Percentiles rank a stretch among this genome's conserved stretches.
phyloP scores from a whole-genome alignment of 2,113 vertebrate genomes.

The Nesoenas mayeri region DNA sequence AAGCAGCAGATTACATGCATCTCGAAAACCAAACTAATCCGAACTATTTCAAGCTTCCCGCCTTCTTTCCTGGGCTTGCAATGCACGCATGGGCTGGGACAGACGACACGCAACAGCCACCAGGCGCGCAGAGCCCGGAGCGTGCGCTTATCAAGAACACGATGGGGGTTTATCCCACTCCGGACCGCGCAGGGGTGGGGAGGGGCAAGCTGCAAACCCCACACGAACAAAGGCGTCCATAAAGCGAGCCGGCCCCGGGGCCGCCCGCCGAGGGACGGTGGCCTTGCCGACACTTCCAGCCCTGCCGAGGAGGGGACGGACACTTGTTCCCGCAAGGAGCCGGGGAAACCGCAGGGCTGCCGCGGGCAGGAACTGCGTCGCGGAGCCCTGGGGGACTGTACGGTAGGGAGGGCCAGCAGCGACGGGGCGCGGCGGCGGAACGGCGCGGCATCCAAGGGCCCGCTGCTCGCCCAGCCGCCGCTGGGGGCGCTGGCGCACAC shows the following conservation, averaged over 20 bases:
- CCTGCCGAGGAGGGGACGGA: background rate
- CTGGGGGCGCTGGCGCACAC: background rate
- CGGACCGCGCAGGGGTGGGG: no score
- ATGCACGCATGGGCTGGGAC: fast-evolving
- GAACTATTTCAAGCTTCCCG: background rate
- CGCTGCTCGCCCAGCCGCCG: background rate
- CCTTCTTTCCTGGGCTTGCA: background rate
- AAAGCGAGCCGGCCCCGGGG: no score
- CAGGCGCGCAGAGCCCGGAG: fast-evolving
- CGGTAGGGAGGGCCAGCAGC: background rate
- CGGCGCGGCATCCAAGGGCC: background rate
- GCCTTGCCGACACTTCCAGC: background rate
- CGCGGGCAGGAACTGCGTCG: background rate
- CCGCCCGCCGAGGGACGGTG: background rate
- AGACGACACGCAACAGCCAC: background rate
- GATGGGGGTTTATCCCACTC: fast-evolving
- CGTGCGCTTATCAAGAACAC: fast-evolving
- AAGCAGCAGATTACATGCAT: background rate
- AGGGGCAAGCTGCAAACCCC: background rate
- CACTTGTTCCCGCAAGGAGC: background rate
- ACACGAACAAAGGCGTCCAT: no score
- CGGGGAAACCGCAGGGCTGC: background rate
- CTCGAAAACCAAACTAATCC: background rate
- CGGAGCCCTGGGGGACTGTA: background rate
- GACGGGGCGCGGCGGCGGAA: background rate